phyloP scores from a whole-genome alignment of 1,140 invertebrate species.

The Heliconius eleuchia region DNA sequence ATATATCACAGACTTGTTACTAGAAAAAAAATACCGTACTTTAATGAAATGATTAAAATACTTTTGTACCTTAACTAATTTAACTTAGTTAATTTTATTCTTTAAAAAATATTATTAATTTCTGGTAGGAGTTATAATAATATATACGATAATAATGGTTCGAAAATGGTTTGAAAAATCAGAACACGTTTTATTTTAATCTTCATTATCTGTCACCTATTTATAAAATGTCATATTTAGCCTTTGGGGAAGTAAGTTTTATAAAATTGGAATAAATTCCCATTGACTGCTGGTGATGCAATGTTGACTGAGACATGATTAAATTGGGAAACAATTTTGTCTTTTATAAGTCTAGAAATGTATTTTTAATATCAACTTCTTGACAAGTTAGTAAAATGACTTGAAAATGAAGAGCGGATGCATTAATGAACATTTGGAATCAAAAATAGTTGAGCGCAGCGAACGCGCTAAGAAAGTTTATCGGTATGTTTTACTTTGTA shows the following conservation, averaged over 20 bases:
- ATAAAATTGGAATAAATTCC: conserved; percentile 19
- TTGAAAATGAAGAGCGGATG: conserved; percentile 76
- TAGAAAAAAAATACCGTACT: no score
- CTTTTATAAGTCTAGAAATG: conserved; percentile 41
- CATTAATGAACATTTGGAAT: conserved; percentile 61
- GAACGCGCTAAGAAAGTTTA: conserved; percentile 75
- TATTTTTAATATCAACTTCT: conserved; percentile 59
- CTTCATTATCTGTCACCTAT: not conserved
- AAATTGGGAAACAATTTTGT: conserved; percentile 40
- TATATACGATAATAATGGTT: no score
- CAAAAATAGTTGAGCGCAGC: conserved; percentile 63
- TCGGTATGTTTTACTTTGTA: conserved; percentile 49
- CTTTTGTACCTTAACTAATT: no score
- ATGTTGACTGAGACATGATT: conserved; percentile 60
- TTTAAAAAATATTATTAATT: no score
- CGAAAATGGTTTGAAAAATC: not conserved
- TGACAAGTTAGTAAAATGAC: conserved; percentile 72
- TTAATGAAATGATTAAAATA: no score
- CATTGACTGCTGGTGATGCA: conserved; percentile 18
- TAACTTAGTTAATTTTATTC: no score
- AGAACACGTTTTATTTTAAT: not conserved
- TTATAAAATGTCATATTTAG: conserved; percentile 11
- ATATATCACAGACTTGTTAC: no score
- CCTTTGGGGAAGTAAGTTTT: conserved; percentile 8
- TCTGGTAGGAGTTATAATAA: no score